These are phyloP conservation scores for Scolopax mira DNA, from an alignment of 2,113 vertebrate species.

Conservation along the genomic window DNA sequence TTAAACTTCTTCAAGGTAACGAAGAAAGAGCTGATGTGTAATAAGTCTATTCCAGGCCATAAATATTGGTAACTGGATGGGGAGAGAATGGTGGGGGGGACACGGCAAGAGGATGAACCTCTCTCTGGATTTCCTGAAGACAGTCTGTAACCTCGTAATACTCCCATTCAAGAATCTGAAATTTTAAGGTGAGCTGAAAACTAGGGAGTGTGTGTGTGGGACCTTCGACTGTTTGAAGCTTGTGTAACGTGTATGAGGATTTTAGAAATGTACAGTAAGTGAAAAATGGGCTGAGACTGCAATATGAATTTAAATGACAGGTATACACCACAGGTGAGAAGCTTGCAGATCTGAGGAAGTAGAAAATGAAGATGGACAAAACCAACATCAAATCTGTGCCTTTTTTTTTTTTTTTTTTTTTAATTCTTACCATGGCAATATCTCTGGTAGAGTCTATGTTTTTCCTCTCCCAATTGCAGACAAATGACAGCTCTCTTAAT, in stretches of 20 bases:
- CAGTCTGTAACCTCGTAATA: neutral
- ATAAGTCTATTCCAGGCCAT: conserved; percentile 25
- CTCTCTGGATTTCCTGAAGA: neutral
- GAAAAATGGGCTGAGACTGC: conserved; percentile 55
- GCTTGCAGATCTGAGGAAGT: conserved; percentile 21
- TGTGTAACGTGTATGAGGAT: neutral
- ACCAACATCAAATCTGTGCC: neutral
- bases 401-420: neutral
- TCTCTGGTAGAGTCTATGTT: neutral
- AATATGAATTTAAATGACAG: neutral
- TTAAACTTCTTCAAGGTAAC: neutral
- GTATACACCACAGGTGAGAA: neutral
- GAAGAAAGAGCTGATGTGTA: conserved; percentile 4
- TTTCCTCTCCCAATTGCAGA: neutral
- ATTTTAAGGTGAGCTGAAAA: neutral
- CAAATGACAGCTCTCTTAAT: neutral
- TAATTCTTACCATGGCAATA: neutral
- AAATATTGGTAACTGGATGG: neutral
- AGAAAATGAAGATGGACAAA: conserved; percentile 10
- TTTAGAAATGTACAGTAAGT: conserved; percentile 67
- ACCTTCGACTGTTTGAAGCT: neutral
- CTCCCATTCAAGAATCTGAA: neutral
- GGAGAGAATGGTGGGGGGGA: neutral
- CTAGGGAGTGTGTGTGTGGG: neutral
- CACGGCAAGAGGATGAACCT: neutral